phyloP scores from a whole-genome alignment of 2,797 vertebrate genomes.

The Pteronotus mesoamericanus region DNA sequence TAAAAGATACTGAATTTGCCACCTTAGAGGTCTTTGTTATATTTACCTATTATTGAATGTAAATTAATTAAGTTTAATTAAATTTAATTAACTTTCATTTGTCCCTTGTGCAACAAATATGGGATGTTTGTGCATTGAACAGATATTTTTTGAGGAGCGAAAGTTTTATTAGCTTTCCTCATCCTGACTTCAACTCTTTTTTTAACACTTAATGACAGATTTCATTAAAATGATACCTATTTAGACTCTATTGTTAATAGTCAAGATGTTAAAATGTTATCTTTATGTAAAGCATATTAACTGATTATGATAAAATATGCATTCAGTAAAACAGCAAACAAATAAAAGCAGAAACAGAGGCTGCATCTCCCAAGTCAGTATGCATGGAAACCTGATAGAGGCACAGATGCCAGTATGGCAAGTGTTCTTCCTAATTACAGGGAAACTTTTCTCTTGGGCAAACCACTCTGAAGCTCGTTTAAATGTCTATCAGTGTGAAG shows the following conservation, averaged over 20 bases:
- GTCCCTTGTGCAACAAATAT: neutral
- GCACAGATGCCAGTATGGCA: constrained; percentile 48
- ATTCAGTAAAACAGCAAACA: constrained; percentile 40
- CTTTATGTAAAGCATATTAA: constrained; percentile 21
- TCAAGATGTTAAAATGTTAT: neutral
- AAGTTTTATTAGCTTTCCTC: neutral
- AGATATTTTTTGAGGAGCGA: neutral
- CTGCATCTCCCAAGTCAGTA: constrained; percentile 20
- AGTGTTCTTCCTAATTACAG: constrained; percentile 58
- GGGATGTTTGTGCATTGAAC: neutral
- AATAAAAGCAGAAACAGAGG: constrained; percentile 18
- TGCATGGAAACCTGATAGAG: constrained; percentile 51
- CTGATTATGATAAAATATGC: neutral
- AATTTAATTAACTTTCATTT: neutral
- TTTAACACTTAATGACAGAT: neutral
- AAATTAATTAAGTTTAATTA: neutral
- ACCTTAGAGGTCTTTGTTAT: neutral
- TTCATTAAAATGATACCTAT: neutral
- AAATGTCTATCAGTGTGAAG: constrained; percentile 59
- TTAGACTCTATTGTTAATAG: neutral
- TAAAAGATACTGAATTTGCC: neutral
- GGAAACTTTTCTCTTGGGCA: constrained; percentile 52
- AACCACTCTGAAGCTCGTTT: constrained; percentile 56
- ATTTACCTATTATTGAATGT: neutral
- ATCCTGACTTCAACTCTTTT: neutral